These are phyloP conservation scores for Lasius fuliginosus DNA, from an alignment of 2,888 invertebrate species.

Conservation along the genomic window DNA sequence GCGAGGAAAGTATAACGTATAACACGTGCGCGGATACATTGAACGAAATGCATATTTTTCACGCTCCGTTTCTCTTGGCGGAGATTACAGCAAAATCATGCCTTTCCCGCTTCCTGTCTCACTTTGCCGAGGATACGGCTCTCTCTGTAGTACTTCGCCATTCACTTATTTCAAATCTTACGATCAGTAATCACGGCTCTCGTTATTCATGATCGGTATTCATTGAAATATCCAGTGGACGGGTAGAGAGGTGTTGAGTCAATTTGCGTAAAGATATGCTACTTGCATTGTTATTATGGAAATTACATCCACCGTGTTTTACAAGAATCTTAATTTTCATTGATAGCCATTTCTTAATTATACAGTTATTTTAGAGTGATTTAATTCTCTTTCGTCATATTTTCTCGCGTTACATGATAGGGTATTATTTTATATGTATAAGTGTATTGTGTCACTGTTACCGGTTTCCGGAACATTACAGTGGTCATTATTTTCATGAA, in stretches of 20 bases:
- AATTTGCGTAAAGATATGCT: slow-evolving; percentile 27
- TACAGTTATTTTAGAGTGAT: background rate
- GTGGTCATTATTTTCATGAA: slow-evolving; percentile 44
- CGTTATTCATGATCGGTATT: slow-evolving; percentile 41
- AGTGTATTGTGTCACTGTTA: slow-evolving; percentile 41
- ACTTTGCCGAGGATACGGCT: background rate
- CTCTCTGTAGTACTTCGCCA: slow-evolving; percentile 5
- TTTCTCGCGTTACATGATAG: background rate
- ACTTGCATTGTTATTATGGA: slow-evolving; percentile 28
- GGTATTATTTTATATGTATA: slow-evolving; percentile 19
- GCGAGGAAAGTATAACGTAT: slow-evolving; percentile 6
- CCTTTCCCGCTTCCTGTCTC: slow-evolving; percentile 59
- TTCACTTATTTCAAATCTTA: slow-evolving; percentile 46
- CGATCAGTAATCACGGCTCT: slow-evolving; percentile 42
- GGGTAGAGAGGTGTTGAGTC: slow-evolving; percentile 14
- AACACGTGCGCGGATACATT: slow-evolving; percentile 54
- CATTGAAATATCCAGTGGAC: background rate
- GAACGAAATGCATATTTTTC: slow-evolving; percentile 63
- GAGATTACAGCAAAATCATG: slow-evolving; percentile 18
- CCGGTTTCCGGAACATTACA: slow-evolving; percentile 44
- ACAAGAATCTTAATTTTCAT: background rate
- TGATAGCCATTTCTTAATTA: slow-evolving; percentile 5
- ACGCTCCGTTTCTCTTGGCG: slow-evolving; percentile 50
- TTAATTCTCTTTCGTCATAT: background rate
- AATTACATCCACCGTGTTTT: background rate